phyloP scores from a whole-genome alignment of 2,888 invertebrate genomes.

The Eilema depressum region DNA sequence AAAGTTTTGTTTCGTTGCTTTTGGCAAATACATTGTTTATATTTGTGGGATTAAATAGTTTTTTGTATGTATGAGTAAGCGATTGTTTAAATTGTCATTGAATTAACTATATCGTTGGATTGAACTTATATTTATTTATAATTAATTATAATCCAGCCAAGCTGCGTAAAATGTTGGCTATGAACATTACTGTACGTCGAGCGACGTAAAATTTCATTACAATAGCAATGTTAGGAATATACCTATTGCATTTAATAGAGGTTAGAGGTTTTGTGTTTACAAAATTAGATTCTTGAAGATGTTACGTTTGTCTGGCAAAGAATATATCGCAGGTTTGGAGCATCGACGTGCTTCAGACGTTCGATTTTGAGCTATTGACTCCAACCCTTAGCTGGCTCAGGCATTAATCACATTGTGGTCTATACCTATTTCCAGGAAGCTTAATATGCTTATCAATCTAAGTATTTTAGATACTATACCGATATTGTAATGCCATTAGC shows the following conservation, averaged over 20 bases:
- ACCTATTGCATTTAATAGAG: constrained; percentile 4
- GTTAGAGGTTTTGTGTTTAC: constrained; percentile 6
- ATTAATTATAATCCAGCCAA: not conserved
- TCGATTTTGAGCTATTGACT: not conserved
- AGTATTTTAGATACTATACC: not conserved
- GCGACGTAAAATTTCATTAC: constrained; percentile 1
- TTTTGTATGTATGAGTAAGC: not conserved
- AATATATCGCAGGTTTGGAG: not conserved
- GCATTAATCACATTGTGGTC: not conserved
- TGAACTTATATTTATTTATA: not conserved
- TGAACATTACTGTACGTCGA: not conserved
- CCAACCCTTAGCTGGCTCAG: not conserved
- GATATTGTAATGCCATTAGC: constrained; percentile 33
- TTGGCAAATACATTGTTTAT: not conserved
- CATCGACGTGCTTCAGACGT: not conserved
- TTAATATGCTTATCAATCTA: not conserved
- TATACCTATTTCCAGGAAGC: not conserved
- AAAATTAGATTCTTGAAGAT: not conserved
- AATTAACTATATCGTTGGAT: not conserved
- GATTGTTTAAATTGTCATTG: not conserved
- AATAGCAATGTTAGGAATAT: not conserved
- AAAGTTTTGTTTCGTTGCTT: not conserved
- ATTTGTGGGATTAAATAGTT: not conserved
- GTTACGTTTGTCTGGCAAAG: not conserved
- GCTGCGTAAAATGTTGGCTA: not conserved